Evolutionary conservation across 2,797 vertebrate species (phyloP), one percentile per base, ranked within the genome.

Genomic region (Antennarius maculatus): DNA sequence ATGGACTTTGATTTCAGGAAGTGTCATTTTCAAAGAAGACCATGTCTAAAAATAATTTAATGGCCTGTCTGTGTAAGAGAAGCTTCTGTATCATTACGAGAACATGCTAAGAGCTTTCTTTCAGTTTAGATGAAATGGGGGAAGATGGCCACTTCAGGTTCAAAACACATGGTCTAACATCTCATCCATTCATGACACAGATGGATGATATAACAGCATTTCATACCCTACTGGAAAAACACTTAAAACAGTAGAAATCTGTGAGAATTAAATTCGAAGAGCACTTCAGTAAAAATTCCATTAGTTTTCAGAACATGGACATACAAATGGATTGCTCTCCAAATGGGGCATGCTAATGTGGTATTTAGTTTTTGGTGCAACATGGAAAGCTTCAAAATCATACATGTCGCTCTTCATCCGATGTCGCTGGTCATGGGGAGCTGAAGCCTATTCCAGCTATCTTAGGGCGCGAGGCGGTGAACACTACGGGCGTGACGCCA

Each of bases 191-290:
- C 74, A 42, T 27, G 17, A 18, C 23, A 18, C 54, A 57, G 60
- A 64, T 27, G 66, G 66, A 77, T 74, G 74, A 76, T 51, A 70
- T 61, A 81, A 83, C 73, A 69, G 64, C 58, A 54, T 71, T 84
- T 82, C 46, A 76, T 59, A 71, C 1, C 2, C 37, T 54, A 57
- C 50, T 46, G 65, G 39, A 71, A 84, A 60, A 71, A 53, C 52
- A 59, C 64, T 77, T 74, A 48, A 71, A 52, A n/a, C 48, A 43
- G 41, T 15, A 39, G 31, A 65, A 48, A 69, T 37, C 23, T 16
- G 29, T 11, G 5, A 50, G 1, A 47, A 31, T 41, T 47, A 7
- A 59, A 3, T 45, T 18, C 39, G 69, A 71, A 82, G 55, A 72
- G 45, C 48, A 62, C 61, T 76, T 52, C 61, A 62, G 55, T 77